These are phyloP conservation scores for Pseudomyrmex cubaensis DNA, from an alignment of 1,140 invertebrate species.

Conservation along the genomic window DNA sequence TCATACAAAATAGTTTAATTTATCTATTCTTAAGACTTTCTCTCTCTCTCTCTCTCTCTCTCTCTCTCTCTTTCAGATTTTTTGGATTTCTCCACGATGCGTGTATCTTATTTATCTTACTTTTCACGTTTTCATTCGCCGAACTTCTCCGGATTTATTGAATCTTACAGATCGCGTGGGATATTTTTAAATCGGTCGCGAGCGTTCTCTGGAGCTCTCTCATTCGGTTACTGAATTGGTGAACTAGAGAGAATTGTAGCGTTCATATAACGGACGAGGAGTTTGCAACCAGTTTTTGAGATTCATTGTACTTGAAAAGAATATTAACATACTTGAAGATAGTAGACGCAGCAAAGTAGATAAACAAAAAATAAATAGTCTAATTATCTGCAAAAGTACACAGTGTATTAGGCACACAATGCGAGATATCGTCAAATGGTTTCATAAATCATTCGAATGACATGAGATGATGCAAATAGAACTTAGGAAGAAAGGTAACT, in stretches of 20 bases:
- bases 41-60: too few relatives aligned
- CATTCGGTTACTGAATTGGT: background rate
- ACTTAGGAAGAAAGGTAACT: background rate
- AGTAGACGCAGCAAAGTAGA: background rate
- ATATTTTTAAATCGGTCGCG: conserved; percentile 75
- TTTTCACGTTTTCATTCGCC: background rate
- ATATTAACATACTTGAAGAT: background rate
- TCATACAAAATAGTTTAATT: too few relatives aligned
- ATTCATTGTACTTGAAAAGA: background rate
- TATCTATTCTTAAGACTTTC: too few relatives aligned
- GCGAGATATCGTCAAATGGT: background rate
- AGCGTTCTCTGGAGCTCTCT: conserved; percentile 11
- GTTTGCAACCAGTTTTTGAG: background rate
- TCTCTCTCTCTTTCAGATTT: background rate
- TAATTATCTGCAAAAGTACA: background rate
- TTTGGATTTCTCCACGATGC: background rate
- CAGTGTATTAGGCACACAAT: background rate
- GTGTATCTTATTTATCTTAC: background rate
- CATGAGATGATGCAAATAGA: background rate
- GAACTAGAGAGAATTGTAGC: conserved; percentile 26
- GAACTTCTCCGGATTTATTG: conserved; percentile 34
- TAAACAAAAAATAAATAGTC: background rate
- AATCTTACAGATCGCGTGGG: conserved; percentile 49
- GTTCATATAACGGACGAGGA: conserved; percentile 51
- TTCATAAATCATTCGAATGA: background rate